Evolutionary conservation across 2,888 invertebrate genomes (phyloP), one percentile per base, ranked within the genome.

Genomic region (Catocala fraxini): DNA sequence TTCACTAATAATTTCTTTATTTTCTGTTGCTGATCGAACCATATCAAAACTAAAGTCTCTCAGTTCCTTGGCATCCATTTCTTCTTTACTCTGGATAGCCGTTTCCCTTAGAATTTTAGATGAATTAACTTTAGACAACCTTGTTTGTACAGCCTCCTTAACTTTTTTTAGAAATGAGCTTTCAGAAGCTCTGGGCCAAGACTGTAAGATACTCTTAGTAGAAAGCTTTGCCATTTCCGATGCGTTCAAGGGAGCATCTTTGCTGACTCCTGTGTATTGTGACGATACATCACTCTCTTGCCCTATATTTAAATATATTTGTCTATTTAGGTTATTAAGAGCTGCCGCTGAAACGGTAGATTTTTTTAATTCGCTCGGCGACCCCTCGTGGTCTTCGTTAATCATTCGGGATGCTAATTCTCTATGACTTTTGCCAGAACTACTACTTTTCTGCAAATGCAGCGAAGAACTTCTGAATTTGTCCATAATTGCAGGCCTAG

Each of bases 21-120:
- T 82, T 41, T 84, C 79, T n/a, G 88, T 82, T 0, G 86, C 82
- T 5, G 87, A 80, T 52, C 75, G 77, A 25, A 70, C 25, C 85
- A 86, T 84, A 61, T 87, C 82, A 39, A 42, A 9, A 2, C 10
- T n/a, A 46, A n/a, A 2, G 35, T 49, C 46, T 15, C 39, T n/a
- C 5, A 45, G 33, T 45, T 41, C 13, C 4, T 33, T 47, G 3
- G 9, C 15, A 25, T 25, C 47, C 10, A 33, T 48, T 5, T 3
- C n/a, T 43, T 51, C 15, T 45, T 33, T 11, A 35, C 25, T 12
- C n/a, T 7, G 45, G 6, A 9, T 9, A 11, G 33, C 41, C 12
- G 34, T 0, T 39, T 48, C 54, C 46, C 68, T 61, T 5, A 66
- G 43, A 12, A 13, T 55, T 12, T 47, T 59, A 49, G 61, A 56